Evolutionary conservation across 2,797 vertebrate genomes (phyloP).

Genomic region (Takifugu ocellatus): DNA sequence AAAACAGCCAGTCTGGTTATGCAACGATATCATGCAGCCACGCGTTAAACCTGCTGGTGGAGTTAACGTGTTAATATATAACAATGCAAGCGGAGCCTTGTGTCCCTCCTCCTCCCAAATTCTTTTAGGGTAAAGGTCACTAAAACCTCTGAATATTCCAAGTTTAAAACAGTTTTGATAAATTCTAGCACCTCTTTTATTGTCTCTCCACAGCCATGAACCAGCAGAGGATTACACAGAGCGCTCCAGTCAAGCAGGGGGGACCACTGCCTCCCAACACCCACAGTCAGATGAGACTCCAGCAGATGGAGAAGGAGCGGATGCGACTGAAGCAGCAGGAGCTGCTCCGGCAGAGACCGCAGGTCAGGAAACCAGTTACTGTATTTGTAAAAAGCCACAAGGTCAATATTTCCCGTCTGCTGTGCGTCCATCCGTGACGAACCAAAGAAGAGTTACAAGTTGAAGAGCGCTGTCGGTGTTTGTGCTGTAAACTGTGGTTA

Average conservation of each 20-base stretch:
- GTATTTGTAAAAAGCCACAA: not conserved
- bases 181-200: not conserved
- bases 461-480: not conserved
- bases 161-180: not conserved
- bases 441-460: not conserved
- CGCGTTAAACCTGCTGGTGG: conserved; percentile 1
- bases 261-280: conserved; percentile 83
- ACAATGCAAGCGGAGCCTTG: too few relatives aligned
- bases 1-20: conserved; percentile 48
- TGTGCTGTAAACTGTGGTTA: conserved; percentile 11
- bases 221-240: conserved; percentile 91
- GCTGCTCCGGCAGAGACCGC: conserved; percentile 95
- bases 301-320: conserved; percentile 95
- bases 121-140: not conserved
- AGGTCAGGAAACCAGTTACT: conserved; percentile 78
- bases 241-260: conserved; percentile 88
- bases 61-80: not conserved
- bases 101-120: not conserved
- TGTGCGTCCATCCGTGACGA: not conserved
- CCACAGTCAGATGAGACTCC: conserved; percentile 88
- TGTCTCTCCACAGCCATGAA: conserved; percentile 82
- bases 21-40: conserved; percentile 24
- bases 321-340: conserved; percentile 95
- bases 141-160: not conserved
- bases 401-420: conserved; percentile 1